These are phyloP conservation scores for Galbula dea DNA, from an alignment of 2,113 vertebrate genomes.

Conservation along the genomic window DNA sequence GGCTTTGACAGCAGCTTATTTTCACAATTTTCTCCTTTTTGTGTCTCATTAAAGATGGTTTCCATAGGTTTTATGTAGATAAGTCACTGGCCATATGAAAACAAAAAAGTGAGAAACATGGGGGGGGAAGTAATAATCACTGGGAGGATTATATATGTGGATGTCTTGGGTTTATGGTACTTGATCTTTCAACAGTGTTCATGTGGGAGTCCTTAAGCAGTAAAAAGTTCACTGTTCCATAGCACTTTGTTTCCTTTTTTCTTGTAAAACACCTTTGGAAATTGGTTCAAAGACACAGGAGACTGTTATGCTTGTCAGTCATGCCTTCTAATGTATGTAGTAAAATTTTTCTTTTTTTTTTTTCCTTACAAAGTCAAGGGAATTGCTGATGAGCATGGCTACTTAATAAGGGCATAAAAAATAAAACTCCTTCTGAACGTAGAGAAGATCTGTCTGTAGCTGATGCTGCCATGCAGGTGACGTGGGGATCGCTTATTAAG, in stretches of 20 bases:
- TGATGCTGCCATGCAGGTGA: background rate
- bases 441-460: background rate
- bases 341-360: background rate
- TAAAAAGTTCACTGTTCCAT: background rate
- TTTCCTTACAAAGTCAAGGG: background rate
- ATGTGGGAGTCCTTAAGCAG: background rate
- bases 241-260: slow-evolving; percentile 16
- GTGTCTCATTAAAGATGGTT: background rate
- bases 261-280: background rate
- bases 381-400: background rate
- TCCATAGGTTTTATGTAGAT: background rate
- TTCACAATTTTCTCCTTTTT: background rate
- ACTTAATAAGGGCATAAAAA: slow-evolving; percentile 5
- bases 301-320: slow-evolving; percentile 26
- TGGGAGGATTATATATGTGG: background rate
- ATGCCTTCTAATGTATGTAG: slow-evolving; percentile 5
- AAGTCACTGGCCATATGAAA: background rate
- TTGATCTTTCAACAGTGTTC: background rate
- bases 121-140: background rate
- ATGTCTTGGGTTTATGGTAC: background rate
- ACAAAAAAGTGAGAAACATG: background rate
- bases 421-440: background rate
- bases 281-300: slow-evolving; percentile 22
- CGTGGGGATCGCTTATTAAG: background rate
- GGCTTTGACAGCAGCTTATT: background rate